These are phyloP conservation scores for Odontamblyopus lacepedii DNA, from an alignment of 2,797 vertebrate genomes.

Conservation along the genomic window DNA sequence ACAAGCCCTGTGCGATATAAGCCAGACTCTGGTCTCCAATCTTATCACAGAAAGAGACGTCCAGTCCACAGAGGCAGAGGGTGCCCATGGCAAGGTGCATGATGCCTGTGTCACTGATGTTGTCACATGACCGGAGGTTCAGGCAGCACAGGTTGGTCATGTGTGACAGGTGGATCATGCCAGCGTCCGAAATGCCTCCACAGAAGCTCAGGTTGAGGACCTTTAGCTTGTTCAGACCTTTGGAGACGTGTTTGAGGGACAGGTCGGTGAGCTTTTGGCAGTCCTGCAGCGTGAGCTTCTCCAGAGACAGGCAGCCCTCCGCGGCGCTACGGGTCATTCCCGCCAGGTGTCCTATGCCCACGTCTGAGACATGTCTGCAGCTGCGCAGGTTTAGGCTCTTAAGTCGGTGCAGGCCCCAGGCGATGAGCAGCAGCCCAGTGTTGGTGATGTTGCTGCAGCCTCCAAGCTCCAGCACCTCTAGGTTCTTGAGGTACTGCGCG, in stretches of 20 bases:
- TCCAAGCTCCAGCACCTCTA: constrained; percentile 94
- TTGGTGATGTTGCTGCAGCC: constrained; percentile 99
- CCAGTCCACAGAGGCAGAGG: constrained; percentile 89
- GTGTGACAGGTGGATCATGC: constrained; percentile 90
- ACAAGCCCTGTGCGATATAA: constrained; percentile 95
- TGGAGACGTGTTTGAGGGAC: constrained; percentile 95
- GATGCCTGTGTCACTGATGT: constrained; percentile 97
- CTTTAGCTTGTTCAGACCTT: constrained; percentile 89
- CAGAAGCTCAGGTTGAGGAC: constrained; percentile 98
- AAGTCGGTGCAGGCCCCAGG: constrained; percentile 95
- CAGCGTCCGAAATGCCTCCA: constrained; percentile 94
- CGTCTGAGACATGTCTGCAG: constrained; percentile 95
- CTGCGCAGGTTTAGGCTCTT: constrained; percentile 96
- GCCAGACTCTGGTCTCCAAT: constrained; percentile 96
- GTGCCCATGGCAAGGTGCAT: constrained; percentile 98
- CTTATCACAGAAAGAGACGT: constrained; percentile 97
- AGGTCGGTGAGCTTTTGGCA: constrained; percentile 97
- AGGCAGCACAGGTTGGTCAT: constrained; percentile 84
- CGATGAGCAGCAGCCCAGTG: constrained; percentile 92
- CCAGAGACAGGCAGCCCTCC: constrained; percentile 93
- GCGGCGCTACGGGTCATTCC: constrained; percentile 97
- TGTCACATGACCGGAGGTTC: constrained; percentile 96
- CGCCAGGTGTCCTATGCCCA: constrained; percentile 95
- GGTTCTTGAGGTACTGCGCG: constrained; percentile 95
- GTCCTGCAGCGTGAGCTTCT: constrained; percentile 96